Evolutionary conservation across 2,797 vertebrate species (phyloP), one percentile per base, ranked within the genome.

Genomic region (Danionella dracula): DNA sequence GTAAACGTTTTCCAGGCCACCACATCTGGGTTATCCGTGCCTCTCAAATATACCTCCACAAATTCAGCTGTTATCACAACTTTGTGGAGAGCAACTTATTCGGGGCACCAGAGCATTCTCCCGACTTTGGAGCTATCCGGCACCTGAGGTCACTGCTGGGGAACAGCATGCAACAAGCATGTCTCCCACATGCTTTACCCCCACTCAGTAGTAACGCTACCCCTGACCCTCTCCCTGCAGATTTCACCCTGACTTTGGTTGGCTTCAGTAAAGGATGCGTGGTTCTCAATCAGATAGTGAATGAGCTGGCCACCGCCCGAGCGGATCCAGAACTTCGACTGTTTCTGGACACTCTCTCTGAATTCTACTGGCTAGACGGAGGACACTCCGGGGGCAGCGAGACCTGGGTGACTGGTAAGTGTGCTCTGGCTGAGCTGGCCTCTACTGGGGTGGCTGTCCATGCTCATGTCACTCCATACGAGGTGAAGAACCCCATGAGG

Each of bases 211-310:
- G 76, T 31, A 74, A 79, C 66, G 76, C 66, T 1, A 6, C 12
- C 4, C 64, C 80, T 0, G 66, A 48, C 37, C 17, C 74, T 57
- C 57, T 83, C 35, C 80, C 84, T 5, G 70, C 74, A 0, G 86
- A 78, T 29, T 88, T 83, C 1, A 91, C 90, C 0, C 88, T 99
- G 72, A 89, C 85, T 12, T 79, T 99, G 85, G 90, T 99, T 79
- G 97, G 93, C 74, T 99, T 99, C 88, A 99, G 96, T 81, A 99
- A 99, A 90, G 96, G 96, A 48, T 99, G 96, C 40, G 96, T 99
- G 79, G 96, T 99, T 77, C 89, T 99, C 70, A 99, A 99, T 85
- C 97, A 99, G 81, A 86, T 99, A 71, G 88, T 93, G 56, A 89
- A 96, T 72, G 97, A 98, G 86, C 81, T 97, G 65, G 86, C 86